Evolutionary conservation across 1,140 invertebrate genomes (phyloP).

Genomic region (Chymomyza costata): DNA sequence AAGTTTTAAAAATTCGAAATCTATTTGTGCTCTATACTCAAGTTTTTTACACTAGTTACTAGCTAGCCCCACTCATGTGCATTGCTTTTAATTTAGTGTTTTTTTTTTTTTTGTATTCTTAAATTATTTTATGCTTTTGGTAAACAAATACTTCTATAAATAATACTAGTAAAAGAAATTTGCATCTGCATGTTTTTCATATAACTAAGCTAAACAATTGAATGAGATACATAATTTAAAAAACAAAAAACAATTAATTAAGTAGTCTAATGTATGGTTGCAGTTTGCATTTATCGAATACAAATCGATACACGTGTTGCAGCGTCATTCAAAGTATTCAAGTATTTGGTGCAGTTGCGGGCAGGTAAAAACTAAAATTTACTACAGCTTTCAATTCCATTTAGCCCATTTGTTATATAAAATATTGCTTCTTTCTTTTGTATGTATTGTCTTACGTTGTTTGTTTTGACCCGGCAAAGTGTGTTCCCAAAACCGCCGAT

Average conservation of each 20-base stretch:
- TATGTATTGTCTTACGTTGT: background rate
- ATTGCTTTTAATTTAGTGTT: too few relatives aligned
- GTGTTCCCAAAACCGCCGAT: slow-evolving; percentile 70
- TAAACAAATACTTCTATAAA: too few relatives aligned
- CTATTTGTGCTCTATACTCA: too few relatives aligned
- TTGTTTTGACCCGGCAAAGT: slow-evolving; percentile 50
- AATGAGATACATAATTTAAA: slow-evolving; percentile 15
- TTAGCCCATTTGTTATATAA: background rate
- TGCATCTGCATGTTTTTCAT: slow-evolving; percentile 63
- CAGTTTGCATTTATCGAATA: slow-evolving; percentile 19
- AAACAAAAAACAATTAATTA: slow-evolving; percentile 42
- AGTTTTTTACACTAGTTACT: too few relatives aligned
- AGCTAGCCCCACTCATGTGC: too few relatives aligned
- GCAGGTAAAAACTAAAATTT: slow-evolving; percentile 14
- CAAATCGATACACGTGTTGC: slow-evolving; percentile 5
- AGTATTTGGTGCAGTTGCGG: slow-evolving; percentile 19
- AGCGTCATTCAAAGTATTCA: slow-evolving; percentile 11
- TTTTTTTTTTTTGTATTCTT: too few relatives aligned
- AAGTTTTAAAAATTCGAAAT: too few relatives aligned
- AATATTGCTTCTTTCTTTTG: slow-evolving; percentile 29
- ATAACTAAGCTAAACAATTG: slow-evolving; percentile 38
- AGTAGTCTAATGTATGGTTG: slow-evolving; percentile 57
- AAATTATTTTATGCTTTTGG: too few relatives aligned
- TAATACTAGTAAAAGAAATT: too few relatives aligned
- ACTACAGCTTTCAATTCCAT: background rate